phyloP scores from a whole-genome alignment of 37 sponge, comb jelly and placozoan species.

The Lycopodina hypogea region DNA sequence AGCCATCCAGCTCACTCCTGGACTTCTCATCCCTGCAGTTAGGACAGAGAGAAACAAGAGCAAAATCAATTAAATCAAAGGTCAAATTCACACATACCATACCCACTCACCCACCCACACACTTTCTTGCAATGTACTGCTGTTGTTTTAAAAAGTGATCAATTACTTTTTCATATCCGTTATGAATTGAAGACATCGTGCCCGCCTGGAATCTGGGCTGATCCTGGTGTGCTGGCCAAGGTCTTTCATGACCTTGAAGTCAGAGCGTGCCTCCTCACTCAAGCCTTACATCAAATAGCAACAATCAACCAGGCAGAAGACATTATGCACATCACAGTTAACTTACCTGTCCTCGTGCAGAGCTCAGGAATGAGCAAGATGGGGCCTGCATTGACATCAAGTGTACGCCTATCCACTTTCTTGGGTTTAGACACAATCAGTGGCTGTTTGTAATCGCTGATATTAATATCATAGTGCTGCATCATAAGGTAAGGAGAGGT shows the following conservation, averaged over 20 bases:
- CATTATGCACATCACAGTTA: not conserved
- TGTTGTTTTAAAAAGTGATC: not conserved
- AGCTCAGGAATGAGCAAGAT: conserved; percentile 89
- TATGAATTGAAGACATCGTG: conserved; percentile 57
- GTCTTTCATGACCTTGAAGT: conserved; percentile 84
- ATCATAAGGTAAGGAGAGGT: not conserved
- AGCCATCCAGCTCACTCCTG: conserved; percentile 37
- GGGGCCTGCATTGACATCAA: conserved; percentile 54
- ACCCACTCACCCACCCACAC: too few species aligned
- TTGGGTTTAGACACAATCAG: conserved; percentile 82
- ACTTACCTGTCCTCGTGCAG: conserved; percentile 79
- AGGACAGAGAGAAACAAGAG: too few species aligned
- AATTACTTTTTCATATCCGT: not conserved
- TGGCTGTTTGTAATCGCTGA: conserved; percentile 79
- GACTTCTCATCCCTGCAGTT: not conserved
- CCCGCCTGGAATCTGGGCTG: conserved; percentile 34
- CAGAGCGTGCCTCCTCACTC: conserved; percentile 71
- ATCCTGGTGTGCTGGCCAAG: conserved; percentile 75
- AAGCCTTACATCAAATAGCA: conserved; percentile 33
- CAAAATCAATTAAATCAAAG: too few species aligned
- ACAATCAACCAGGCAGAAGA: not conserved
- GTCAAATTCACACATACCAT: too few species aligned
- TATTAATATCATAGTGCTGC: conserved; percentile 55
- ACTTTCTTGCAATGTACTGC: too few species aligned
- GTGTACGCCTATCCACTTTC: conserved; percentile 30